Evolutionary conservation across 2,888 invertebrate genomes (phyloP), one percentile per base, ranked within the genome.

Genomic region (Pristionchus mayeri): DNA sequence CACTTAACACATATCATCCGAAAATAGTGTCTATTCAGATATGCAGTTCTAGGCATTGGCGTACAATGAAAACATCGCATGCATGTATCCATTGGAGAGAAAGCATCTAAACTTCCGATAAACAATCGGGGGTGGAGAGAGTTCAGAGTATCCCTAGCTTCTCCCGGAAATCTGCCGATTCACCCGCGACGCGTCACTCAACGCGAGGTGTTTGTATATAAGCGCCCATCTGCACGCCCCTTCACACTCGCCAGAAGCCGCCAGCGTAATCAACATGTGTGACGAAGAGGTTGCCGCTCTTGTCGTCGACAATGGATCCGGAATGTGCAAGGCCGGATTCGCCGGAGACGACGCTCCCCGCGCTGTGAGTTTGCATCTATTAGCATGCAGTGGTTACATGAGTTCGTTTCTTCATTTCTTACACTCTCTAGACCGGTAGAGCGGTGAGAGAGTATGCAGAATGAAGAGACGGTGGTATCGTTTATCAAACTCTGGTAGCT

Each of bases 301-400:
- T 63, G 90, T 90, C 18, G 88, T 90, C 40, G 90, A 90, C 89
- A 90, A 90, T 86, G 90, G 90, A 84, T 90, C 89, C 88, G 94
- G 94, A 85, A 94, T 94, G 95, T 95, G 95, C 94, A 95, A 95
- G 89, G 95, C 95, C 87, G 95, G 95, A 86, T 95, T 95, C 91
- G 95, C 95, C 87, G 95, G 95, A 87, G 95, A 95, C 91, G 95
- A 95, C 92, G 95, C 95, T 85, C 95, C 95, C 60, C 93, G 95
- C 92, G 96, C 96, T 81, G 96, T 82, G 30, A 82, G 81, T 82
- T 6, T 2, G 9, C 21, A 48, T 13, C n/a, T 24, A 44, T 40
- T 75, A 18, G 9, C 54, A 54, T 13, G 4, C 21, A 4, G 54
- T n/a, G n/a, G n/a, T n/a, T n/a, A n/a, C n/a, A n/a, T n/a, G n/a